Evolutionary conservation across 2,888 invertebrate species (phyloP).

Genomic region (Hyalella azteca): DNA sequence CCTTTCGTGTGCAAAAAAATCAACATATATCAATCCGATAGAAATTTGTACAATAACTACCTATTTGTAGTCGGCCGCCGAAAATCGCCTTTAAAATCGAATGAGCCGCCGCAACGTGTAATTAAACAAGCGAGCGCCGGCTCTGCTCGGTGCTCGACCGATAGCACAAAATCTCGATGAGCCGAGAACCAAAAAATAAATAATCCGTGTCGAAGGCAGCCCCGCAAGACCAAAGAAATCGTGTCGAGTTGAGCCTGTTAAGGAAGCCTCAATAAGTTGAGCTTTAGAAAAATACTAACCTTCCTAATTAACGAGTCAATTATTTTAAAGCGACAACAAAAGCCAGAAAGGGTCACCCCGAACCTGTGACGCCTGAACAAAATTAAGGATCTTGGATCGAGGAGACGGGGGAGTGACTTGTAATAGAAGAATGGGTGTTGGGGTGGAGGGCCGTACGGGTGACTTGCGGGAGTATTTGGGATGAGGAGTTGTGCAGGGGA

Average conservation of each 20-base stretch:
- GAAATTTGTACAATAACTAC: too few species aligned
- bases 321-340: slow-evolving; percentile 35
- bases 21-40: too few species aligned
- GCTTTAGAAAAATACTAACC: slow-evolving; percentile 30
- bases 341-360: not conserved
- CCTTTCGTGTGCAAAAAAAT: too few species aligned
- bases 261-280: slow-evolving; percentile 25
- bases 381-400: not conserved
- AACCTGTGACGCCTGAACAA: not conserved
- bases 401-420: slow-evolving; percentile 11
- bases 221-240: slow-evolving; percentile 17
- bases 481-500: too few species aligned
- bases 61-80: too few species aligned
- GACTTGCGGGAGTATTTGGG: too few species aligned
- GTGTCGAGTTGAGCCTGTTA: slow-evolving; percentile 29
- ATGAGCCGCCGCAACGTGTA: too few species aligned
- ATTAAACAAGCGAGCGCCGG: too few species aligned
- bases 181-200: too few species aligned
- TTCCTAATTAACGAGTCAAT: slow-evolving; percentile 28
- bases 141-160: too few species aligned
- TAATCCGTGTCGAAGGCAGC: slow-evolving; percentile 17
- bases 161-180: not conserved
- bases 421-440: not conserved
- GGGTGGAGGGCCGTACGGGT: too few species aligned
- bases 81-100: too few species aligned